Percentiles rank a stretch among this genome's conserved stretches.
Evolutionary conservation across 2,797 vertebrate species (phyloP).

Genomic region (Odontamblyopus lacepedii): DNA sequence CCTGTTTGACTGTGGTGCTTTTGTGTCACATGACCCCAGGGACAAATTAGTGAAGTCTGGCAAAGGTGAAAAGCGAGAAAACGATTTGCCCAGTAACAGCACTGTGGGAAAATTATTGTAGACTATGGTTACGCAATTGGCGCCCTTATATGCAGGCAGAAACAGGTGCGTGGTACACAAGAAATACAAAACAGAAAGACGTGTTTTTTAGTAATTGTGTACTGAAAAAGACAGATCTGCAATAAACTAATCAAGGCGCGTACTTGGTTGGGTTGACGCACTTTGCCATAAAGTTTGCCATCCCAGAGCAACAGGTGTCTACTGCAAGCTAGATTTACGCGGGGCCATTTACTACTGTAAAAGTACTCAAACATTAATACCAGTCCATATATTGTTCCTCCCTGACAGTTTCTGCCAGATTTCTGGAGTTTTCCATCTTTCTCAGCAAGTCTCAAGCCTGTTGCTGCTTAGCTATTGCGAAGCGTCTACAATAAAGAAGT

Average conservation of each 20-base stretch:
- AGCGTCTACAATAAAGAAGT: constrained; percentile 15
- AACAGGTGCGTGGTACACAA: background rate
- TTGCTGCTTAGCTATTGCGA: constrained; percentile 14
- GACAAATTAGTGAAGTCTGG: background rate
- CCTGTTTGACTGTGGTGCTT: constrained; percentile 21
- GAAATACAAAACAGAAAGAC: background rate
- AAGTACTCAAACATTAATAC: background rate
- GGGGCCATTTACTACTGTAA: background rate
- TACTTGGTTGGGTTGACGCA: constrained; percentile 23
- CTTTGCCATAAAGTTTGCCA: constrained; percentile 22
- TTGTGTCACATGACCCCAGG: constrained; percentile 13
- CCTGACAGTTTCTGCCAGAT: background rate
- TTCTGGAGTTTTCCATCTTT: background rate
- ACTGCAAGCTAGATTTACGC: background rate
- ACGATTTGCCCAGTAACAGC: constrained; percentile 22
- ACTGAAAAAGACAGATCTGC: too few relatives aligned
- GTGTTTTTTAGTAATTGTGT: too few relatives aligned
- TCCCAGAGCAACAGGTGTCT: constrained; percentile 66
- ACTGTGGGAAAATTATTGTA: constrained; percentile 39
- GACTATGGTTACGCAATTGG: constrained; percentile 44
- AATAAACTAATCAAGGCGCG: background rate
- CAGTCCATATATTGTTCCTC: background rate
- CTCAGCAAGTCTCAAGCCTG: background rate
- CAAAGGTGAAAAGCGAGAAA: background rate
- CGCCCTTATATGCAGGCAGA: background rate